Evolutionary conservation across 2,888 invertebrate genomes (phyloP).

Genomic region (Copidosoma aretas): DNA sequence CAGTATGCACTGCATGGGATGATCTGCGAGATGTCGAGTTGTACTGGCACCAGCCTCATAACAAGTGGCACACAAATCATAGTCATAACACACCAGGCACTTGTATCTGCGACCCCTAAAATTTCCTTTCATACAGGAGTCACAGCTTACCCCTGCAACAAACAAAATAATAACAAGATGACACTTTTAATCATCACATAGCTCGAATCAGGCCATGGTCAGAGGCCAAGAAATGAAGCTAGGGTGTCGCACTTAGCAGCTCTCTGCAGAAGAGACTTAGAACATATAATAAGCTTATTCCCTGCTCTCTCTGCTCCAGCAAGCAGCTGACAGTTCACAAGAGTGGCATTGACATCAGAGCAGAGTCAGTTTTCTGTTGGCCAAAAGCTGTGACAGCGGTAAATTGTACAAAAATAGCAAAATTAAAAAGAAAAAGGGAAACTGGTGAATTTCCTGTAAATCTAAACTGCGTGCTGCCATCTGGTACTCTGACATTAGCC

Average conservation of each 20-base stretch:
- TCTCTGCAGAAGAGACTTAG: background rate
- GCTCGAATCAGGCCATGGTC: constrained; percentile 35
- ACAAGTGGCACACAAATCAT: constrained; percentile 96
- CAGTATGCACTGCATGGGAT: constrained; percentile 99
- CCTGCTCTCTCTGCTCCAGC: background rate
- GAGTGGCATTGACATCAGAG: background rate
- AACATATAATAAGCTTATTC: no score
- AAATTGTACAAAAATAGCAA: constrained; percentile 17
- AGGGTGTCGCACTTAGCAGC: background rate
- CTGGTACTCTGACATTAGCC: constrained; percentile 60
- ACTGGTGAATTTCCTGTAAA: constrained; percentile 30
- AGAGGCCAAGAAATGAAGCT: constrained; percentile 32
- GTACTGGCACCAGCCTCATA: constrained; percentile 92
- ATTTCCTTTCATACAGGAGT: constrained; percentile 97
- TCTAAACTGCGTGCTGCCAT: constrained; percentile 56
- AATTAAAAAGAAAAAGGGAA: constrained; percentile 19
- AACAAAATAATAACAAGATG: constrained; percentile 3
- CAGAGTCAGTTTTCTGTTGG: background rate
- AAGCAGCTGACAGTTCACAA: background rate
- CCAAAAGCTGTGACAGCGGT: background rate
- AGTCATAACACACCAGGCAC: constrained; percentile 98
- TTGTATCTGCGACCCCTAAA: constrained; percentile 98
- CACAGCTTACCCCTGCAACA: constrained; percentile 93
- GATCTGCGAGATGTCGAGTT: constrained; percentile 92
- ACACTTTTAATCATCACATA: constrained; percentile 9